Base-by-base conservation (phyloP, 2,888 invertebrate genomes). In the Patella caerulea region DNA sequence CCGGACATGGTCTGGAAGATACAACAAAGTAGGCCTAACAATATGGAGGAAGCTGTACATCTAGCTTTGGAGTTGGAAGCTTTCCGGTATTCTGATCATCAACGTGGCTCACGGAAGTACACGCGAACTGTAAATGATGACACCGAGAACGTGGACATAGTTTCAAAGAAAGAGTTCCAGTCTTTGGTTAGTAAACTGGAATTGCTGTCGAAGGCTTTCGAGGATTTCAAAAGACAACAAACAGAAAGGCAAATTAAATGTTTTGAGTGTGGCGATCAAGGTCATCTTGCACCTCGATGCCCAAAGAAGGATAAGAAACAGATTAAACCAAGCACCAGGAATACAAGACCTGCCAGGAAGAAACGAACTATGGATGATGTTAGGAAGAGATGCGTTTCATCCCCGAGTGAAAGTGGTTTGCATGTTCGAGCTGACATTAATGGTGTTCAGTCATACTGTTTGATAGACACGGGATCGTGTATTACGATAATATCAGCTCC, bases 11-110 rank as follows among this genome's bases (percentile, higher is more conserved):
- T 69, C 14, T 71, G 69, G 19, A 34, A 55, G 19, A 52, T 75
- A 12, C 65, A 71, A 17, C 70, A 75, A 54, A 55, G 52, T 14
- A 55, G n/a, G 19, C 75, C 75, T 19, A 70, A 34, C 29, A 71
- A 59, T 3, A 75, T 75, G 24, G 24, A 53, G n/a, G 71, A 75
- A 17, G 71, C 55, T 14, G 75, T 70, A 53, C 24, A 70, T 29
- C 52, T 75, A 15, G 75, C 71, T 15, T 24, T 75, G 14, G 54
- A 29, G n/a, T n/a, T n/a, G n/a, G n/a, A n/a, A n/a, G 53, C 75
- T 5, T 29, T 71, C n/a, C 9, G 71, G 24, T 7, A 54, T 12
- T 53, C 75, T 24, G 69, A 17, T 17, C 69, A 45, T 17, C 59
- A 75, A n/a, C 24, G 74, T 19, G 17, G 11, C 59, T 52, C 59